Evolutionary conservation across 2,888 invertebrate genomes (phyloP).

Genomic region (Adelphocoris suturalis): DNA sequence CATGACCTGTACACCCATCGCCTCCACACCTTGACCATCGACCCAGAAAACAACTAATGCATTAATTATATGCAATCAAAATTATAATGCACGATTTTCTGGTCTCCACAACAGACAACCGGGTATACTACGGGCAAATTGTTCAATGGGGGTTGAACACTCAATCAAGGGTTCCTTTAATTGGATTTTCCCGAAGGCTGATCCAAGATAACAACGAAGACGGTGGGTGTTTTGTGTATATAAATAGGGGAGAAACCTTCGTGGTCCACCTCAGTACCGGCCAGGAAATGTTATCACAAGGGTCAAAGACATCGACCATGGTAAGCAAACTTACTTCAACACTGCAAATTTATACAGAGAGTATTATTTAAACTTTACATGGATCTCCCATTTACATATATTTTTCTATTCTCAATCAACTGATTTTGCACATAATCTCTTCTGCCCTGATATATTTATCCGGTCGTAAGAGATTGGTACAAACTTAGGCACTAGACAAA

Average conservation of each 20-base stretch:
- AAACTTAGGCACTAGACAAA: too few relatives aligned
- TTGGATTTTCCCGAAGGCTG: conserved; percentile 1
- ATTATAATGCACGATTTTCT: background rate
- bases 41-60: conserved; percentile 19
- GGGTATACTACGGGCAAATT: background rate
- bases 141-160: conserved; percentile 26
- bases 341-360: too few relatives aligned
- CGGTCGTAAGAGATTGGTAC: too few relatives aligned
- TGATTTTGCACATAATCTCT: too few relatives aligned
- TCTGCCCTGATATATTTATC: too few relatives aligned
- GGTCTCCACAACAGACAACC: background rate
- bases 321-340: background rate
- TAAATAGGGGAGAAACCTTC: background rate
- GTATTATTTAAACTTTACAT: too few relatives aligned
- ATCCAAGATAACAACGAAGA: background rate
- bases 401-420: too few relatives aligned
- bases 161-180: conserved; percentile 13
- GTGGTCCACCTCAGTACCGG: background rate
- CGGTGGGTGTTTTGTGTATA: background rate
- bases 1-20: background rate
- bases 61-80: conserved; percentile 32
- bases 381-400: too few relatives aligned
- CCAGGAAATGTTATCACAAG: conserved; percentile 32
- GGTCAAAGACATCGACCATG: conserved; percentile 44
- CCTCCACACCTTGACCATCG: background rate